Evolutionary conservation across 2,797 vertebrate species (phyloP).

Genomic region (Epinephelus malabaricus): DNA sequence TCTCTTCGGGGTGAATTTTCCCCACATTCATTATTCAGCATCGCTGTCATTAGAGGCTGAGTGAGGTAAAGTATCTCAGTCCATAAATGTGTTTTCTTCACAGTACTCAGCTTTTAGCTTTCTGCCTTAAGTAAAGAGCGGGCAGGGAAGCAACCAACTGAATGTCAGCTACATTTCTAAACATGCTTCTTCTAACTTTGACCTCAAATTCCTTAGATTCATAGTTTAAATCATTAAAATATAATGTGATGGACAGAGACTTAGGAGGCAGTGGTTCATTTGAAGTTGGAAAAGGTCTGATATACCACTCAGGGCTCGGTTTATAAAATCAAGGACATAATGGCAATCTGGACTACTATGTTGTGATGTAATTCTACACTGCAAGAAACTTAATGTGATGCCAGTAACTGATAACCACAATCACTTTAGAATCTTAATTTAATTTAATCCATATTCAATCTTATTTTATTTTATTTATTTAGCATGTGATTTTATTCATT

Average conservation of each 20-base stretch:
- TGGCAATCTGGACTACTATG: no score
- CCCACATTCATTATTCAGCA: slow-evolving; percentile 83
- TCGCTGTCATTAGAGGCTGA: slow-evolving; percentile 69
- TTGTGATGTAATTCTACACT: no score
- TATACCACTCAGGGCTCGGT: no score
- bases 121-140: slow-evolving; percentile 2
- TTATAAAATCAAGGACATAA: no score
- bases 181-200: neutral
- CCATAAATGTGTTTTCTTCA: slow-evolving; percentile 64
- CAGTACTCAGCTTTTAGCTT: slow-evolving; percentile 51
- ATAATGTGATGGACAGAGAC: neutral
- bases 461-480: no score
- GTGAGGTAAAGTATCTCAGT: slow-evolving; percentile 57
- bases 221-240: neutral
- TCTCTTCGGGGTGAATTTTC: slow-evolving; percentile 59
- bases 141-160: neutral
- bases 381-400: no score
- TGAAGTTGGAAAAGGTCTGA: no score
- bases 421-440: no score
- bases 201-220: neutral
- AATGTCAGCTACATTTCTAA: neutral
- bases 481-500: no score
- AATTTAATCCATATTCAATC: no score
- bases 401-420: no score
- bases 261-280: no score